Evolutionary conservation across 2,888 invertebrate genomes (phyloP).

Genomic region (Tiphia femorata): DNA sequence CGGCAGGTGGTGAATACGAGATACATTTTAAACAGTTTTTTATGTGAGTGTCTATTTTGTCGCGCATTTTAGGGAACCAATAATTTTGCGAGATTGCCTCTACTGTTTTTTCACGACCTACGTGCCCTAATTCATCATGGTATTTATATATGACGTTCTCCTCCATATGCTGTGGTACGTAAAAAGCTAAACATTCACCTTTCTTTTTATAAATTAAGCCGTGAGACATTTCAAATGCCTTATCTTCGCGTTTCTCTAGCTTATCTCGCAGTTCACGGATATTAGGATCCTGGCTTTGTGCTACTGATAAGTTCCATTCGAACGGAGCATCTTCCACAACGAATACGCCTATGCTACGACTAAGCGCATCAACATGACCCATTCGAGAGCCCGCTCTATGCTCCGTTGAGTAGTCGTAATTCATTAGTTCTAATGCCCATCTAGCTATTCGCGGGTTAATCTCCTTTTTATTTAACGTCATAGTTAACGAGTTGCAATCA

Average conservation of each 20-base stretch:
- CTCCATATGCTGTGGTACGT: conserved; percentile 32
- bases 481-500: neutral
- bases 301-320: conserved; percentile 27
- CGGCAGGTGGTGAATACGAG: neutral
- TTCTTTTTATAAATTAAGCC: conserved; percentile 33
- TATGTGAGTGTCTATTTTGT: conserved; percentile 9
- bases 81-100: conserved; percentile 17
- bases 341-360: conserved; percentile 12
- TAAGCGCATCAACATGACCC: conserved; percentile 48
- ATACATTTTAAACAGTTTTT: too few species aligned
- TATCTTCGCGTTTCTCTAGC: conserved; percentile 18
- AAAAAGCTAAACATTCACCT: conserved; percentile 23
- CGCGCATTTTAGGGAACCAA: conserved; percentile 26
- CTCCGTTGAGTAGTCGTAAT: conserved; percentile 40
- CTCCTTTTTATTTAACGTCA: conserved; percentile 48
- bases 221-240: conserved; percentile 28
- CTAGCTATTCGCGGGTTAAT: conserved; percentile 36
- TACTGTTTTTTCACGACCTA: conserved; percentile 29
- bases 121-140: conserved; percentile 36
- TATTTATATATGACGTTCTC: conserved; percentile 24
- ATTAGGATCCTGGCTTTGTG: conserved; percentile 19
- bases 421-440: conserved; percentile 47
- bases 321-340: conserved; percentile 29
- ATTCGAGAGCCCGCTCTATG: conserved; percentile 41
- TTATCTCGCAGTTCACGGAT: conserved; percentile 13